Conservation (phyloP, 1,140 invertebrate species). For the Anastrepha obliqua region DNA sequence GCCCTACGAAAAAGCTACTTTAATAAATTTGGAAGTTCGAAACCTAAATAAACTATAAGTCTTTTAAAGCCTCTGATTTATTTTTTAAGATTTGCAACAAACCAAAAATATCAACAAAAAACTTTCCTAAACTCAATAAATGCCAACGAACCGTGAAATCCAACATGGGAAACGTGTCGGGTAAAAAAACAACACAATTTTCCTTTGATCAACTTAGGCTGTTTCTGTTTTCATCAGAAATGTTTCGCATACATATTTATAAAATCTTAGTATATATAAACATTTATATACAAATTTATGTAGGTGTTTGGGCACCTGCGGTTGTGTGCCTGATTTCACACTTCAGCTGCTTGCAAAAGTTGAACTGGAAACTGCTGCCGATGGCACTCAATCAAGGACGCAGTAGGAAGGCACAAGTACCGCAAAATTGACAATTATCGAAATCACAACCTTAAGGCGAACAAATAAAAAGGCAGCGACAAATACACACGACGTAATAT, state of each 20-base stretch:
- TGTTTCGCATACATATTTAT: neutral
- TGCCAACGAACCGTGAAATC: neutral
- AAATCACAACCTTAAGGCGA: neutral
- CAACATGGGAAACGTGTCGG: neutral
- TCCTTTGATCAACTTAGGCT: neutral
- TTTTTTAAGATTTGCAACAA: neutral
- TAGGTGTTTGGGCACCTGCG: neutral
- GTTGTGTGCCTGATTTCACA: constrained; percentile 19
- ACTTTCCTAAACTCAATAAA: constrained; percentile 18
- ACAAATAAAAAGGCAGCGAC: neutral
- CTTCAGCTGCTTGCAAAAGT: neutral
- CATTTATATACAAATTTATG: neutral
- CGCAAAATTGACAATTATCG: constrained; percentile 45
- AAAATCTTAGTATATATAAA: neutral
- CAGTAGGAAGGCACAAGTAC: neutral
- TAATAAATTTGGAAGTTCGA: no score
- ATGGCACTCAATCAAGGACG: neutral
- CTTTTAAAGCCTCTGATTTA: neutral
- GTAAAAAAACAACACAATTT: neutral
- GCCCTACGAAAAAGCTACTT: no score
- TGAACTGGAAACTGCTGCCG: constrained; percentile 25
- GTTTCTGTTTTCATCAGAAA: neutral
- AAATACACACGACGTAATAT: neutral
- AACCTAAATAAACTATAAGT: constrained; percentile 10
- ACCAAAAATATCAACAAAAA: neutral